Base-by-base conservation (phyloP, 2,888 invertebrate species). In the Nesidiocoris tenuis region DNA sequence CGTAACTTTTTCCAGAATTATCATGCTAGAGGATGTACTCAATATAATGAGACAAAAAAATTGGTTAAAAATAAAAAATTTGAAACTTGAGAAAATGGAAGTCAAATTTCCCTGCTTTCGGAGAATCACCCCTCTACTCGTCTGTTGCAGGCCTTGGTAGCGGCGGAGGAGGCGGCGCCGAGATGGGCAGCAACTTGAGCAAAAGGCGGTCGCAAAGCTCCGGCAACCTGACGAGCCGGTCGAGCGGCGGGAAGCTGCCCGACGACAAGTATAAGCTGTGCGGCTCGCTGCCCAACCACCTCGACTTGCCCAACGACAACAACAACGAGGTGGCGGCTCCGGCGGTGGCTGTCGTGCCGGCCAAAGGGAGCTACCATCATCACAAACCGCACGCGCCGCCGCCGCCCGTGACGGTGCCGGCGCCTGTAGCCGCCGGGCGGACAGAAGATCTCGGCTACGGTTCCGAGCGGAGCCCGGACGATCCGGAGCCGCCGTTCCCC, bases 151-250 rank as follows among this genome's bases (percentile, higher is more conserved):
- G 78, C 18, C 71, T 76, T 72, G 76, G 74, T 61, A 61, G 72
- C 67, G 77, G 75, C 24, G 39, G 39, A 3, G 75, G 78, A 59
- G 77, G 75, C 39, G 63, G 67, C 57, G 70, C 78, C 79, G 87
- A 84, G 82, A 91, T 91, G 91, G 91, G 91, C 83, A 90, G 91
- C 78, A 91, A 91, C 87, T 88, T 91, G 82, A 91, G 91, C 86
- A 89, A 91, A 79, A 87, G 91, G 78, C 85, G 91, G 79, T 90
- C 90, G 55, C 88, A 90, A 80, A 91, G 91, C 78, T 90, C 90
- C 80, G 91, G 91, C 61, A 91, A 91, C 83, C 88, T 91, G 59
- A 78, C 79, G 61, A 76, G 70, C 23, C 39, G 39, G 3, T 39
- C 39, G 39, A 12, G 39, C 3, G 39, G 5, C 12, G 12, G 12